phyloP scores from a whole-genome alignment of 2,888 invertebrate species.

The Conistra vaccinii region DNA sequence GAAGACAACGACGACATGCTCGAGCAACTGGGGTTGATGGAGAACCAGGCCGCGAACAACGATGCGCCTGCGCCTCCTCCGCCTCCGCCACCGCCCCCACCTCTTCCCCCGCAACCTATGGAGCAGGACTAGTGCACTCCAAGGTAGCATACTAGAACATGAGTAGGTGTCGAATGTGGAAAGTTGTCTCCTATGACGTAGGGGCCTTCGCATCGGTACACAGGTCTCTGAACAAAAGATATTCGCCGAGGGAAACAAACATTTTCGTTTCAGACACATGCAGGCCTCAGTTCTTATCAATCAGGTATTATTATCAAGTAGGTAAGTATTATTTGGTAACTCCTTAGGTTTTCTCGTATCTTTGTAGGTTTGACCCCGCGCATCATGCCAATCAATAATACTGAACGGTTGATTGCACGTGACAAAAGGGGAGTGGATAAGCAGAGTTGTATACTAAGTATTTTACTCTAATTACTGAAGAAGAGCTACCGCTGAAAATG shows the following conservation, averaged over 20 bases:
- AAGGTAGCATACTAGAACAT: conserved; percentile 39
- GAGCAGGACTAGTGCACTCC: conserved; percentile 79
- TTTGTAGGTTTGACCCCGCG: conserved; percentile 21
- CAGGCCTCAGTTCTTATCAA: conserved; percentile 2
- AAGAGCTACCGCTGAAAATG: background rate
- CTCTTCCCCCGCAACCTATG: conserved; percentile 91
- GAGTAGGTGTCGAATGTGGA: background rate
- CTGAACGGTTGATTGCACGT: background rate
- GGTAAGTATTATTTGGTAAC: conserved; percentile 11
- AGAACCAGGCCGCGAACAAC: conserved; percentile 81
- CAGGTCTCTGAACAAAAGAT: background rate
- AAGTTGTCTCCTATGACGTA: background rate
- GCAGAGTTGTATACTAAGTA: background rate
- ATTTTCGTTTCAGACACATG: conserved; percentile 27
- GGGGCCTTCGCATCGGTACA: background rate
- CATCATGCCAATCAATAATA: background rate
- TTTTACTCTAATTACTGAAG: too few species aligned
- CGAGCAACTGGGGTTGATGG: conserved; percentile 87
- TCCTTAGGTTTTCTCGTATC: conserved; percentile 9
- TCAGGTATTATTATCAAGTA: conserved; percentile 28
- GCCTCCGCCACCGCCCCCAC: conserved; percentile 92
- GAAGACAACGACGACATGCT: conserved; percentile 89
- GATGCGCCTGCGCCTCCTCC: conserved; percentile 91
- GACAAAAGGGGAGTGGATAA: background rate
- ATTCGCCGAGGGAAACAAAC: background rate